Evolutionary conservation across 2,113 vertebrate species (phyloP).

Genomic region (Solenodon paradoxus): DNA sequence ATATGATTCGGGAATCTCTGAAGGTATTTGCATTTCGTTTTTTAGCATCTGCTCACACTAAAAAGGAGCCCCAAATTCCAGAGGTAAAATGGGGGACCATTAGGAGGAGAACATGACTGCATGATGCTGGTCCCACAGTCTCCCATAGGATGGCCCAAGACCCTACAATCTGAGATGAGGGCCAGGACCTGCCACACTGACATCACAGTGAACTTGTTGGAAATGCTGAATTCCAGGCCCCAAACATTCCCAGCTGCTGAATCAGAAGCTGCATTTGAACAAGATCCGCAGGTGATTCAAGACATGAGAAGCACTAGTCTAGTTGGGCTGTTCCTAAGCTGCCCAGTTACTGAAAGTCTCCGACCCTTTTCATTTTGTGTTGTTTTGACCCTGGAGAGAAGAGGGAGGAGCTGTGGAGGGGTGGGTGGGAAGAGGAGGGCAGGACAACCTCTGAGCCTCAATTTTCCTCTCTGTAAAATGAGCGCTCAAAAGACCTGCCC

Average conservation of each 20-base stretch:
- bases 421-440: not conserved
- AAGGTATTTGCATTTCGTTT: not conserved
- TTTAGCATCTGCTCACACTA: not conserved
- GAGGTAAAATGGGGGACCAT: not conserved
- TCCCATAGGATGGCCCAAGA: too few relatives aligned
- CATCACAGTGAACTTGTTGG: not conserved
- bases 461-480: not conserved
- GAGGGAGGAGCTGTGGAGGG: not conserved
- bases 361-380: not conserved
- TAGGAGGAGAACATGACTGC: not conserved
- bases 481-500: not conserved
- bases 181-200: not conserved
- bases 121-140: too few relatives aligned
- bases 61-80: not conserved
- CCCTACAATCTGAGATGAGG: not conserved
- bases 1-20: not conserved
- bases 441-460: not conserved
- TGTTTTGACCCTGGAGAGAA: not conserved
- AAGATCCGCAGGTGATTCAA: not conserved
- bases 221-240: not conserved
- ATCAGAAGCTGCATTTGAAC: not conserved
- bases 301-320: not conserved
- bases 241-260: not conserved
- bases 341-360: not conserved
- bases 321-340: not conserved